Evolutionary conservation across 2,113 vertebrate genomes (phyloP).

Genomic region (Leuciscus idus): DNA sequence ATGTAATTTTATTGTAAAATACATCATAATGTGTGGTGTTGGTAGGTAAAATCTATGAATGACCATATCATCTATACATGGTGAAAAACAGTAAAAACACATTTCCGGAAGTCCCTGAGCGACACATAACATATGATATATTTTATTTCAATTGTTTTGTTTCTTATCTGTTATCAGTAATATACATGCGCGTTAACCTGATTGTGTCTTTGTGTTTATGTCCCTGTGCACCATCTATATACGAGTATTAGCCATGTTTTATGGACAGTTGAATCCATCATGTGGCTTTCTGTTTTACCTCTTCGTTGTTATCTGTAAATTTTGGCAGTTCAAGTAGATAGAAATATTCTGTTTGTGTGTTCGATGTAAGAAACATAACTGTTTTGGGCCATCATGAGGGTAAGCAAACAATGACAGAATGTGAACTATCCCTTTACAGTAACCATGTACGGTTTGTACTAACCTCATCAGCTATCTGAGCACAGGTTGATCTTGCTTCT

Average conservation of each 20-base stretch:
- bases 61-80: not conserved
- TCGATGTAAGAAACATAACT: not conserved
- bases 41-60: not conserved
- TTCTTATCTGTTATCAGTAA: too few relatives aligned
- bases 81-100: not conserved
- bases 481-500: not conserved
- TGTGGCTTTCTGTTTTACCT: not conserved
- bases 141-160: too few relatives aligned
- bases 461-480: not conserved
- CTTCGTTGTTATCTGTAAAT: not conserved
- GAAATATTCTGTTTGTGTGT: not conserved
- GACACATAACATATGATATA: not conserved
- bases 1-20: not conserved
- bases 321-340: not conserved
- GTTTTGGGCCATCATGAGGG: not conserved
- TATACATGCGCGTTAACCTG: too few relatives aligned
- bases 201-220: not conserved
- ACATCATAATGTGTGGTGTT: not conserved
- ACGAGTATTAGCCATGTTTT: not conserved
- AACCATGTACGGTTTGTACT: not conserved
- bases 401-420: not conserved
- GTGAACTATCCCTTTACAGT: not conserved
- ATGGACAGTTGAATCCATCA: not conserved
- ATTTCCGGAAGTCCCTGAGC: not conserved
- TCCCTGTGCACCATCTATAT: not conserved